Base-by-base conservation (phyloP, 2,797 vertebrate species). In the Pristis pectinata region DNA sequence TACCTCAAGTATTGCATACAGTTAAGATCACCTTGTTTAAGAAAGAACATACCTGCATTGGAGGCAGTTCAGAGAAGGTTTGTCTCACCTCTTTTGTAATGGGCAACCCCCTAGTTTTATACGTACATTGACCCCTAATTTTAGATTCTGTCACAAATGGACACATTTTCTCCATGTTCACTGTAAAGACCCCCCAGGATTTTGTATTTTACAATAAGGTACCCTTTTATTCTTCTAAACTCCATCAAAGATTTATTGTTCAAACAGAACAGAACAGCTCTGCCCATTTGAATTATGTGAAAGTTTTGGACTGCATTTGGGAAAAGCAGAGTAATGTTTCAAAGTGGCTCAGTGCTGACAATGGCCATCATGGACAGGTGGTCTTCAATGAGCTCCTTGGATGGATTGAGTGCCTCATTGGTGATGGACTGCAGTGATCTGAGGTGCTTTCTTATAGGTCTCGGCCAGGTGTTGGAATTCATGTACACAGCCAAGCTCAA, bases 401-500 rank as follows among this genome's bases (percentile, higher is more conserved):
- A 8, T 89, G 56, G 34, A 61, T 13, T 59, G 85, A 41, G 64
- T 7, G 13, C 59, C 59, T 87, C 27, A 34, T 10, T 61, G 56
- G 34, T 19, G 34, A 89, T n/a, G 19, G 56, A 34, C 34, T 61
- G 56, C 56, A 67, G 87, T 91, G 87, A 91, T 94, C 44, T 94
- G 64, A 53, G 92, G 15, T 74, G 95, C 95, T 94, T 96, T 2
- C 67, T 95, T 89, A 85, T 97, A 99, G 99, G 99, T 96, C 97
- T 99, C 96, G 98, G 98, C 22, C 99, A 99, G 94, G 98, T 99
- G 59, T 96, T 99, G 96, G 99, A 99, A 95, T 99, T 99, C 95
- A 99, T 99, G 99, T 99, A 99, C 97, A 99, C 99, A 0, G 98
- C 98, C 70, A 99, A 98, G 96, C 97, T 99, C 95, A 98, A 95